phyloP scores from a whole-genome alignment of 2,113 vertebrate genomes.

The Boulengeromyrus knoepffleri region DNA sequence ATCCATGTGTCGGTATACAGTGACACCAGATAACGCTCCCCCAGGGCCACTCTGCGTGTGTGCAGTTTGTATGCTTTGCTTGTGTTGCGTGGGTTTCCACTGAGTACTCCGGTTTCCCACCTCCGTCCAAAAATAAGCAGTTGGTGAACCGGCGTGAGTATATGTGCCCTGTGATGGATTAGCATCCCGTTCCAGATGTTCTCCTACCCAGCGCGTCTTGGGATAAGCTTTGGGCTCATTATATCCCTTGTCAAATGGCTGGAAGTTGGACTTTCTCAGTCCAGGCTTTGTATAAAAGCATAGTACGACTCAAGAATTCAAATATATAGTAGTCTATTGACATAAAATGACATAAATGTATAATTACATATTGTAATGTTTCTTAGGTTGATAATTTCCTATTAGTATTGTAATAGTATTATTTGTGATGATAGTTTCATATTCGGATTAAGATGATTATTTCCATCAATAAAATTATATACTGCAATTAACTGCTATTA shows the following conservation, averaged over 20 bases:
- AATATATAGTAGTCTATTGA: background rate
- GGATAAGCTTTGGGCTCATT: background rate
- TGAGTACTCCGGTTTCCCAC: background rate
- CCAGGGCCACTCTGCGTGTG: background rate
- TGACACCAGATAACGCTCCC: background rate
- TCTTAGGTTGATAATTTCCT: background rate
- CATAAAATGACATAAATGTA: background rate
- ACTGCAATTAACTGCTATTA: background rate
- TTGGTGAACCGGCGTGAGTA: background rate
- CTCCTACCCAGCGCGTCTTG: background rate
- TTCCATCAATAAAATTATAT: background rate
- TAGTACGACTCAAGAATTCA: background rate
- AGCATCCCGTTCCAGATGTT: background rate
- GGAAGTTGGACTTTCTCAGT: background rate
- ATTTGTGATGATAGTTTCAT: background rate
- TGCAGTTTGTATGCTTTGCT: background rate
- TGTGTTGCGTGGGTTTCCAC: background rate
- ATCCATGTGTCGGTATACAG: background rate
- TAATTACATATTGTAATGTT: background rate
- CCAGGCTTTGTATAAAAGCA: background rate
- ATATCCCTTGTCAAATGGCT: background rate
- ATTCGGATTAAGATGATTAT: background rate
- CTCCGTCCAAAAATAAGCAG: background rate
- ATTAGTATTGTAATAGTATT: background rate
- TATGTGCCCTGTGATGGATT: background rate